phyloP scores from a whole-genome alignment of 2,113 vertebrate genomes.

The Albula glossodonta region DNA sequence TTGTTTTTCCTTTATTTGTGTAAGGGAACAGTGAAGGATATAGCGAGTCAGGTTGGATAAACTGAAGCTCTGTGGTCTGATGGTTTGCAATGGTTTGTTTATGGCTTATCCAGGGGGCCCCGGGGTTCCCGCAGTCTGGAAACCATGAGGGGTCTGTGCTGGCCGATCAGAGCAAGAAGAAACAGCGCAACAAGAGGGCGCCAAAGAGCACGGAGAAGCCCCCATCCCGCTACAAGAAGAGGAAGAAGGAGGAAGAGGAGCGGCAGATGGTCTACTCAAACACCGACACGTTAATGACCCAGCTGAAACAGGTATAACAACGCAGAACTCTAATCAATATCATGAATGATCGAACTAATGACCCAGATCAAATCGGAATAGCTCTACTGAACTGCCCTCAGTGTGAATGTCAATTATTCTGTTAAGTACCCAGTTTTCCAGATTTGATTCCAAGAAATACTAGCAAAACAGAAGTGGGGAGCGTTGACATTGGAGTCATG shows the following conservation, averaged over 20 bases:
- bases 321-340: no score
- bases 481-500: no score
- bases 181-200: conserved; percentile 80
- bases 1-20: no score
- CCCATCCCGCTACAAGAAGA: conserved; percentile 83
- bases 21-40: no score
- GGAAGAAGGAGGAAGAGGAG: conserved; percentile 88
- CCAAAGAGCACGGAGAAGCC: conserved; percentile 75
- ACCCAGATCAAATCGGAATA: conserved; percentile 34
- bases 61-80: neutral
- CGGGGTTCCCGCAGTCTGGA: conserved; percentile 63
- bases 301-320: conserved; percentile 79
- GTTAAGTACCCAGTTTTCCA: no score
- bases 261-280: conserved; percentile 67
- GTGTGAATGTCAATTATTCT: no score
- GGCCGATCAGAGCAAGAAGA: conserved; percentile 77
- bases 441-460: no score
- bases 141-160: conserved; percentile 62
- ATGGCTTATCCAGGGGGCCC: conserved; percentile 48
- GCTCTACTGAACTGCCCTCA: neutral
- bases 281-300: conserved; percentile 74
- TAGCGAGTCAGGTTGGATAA: no score
- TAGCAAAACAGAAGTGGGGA: no score
- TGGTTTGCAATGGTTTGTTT: neutral
- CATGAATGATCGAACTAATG: no score